Evolutionary conservation across 2,797 vertebrate genomes (phyloP), one percentile per base, ranked within the genome.

Genomic region (Streptopelia turtur): DNA sequence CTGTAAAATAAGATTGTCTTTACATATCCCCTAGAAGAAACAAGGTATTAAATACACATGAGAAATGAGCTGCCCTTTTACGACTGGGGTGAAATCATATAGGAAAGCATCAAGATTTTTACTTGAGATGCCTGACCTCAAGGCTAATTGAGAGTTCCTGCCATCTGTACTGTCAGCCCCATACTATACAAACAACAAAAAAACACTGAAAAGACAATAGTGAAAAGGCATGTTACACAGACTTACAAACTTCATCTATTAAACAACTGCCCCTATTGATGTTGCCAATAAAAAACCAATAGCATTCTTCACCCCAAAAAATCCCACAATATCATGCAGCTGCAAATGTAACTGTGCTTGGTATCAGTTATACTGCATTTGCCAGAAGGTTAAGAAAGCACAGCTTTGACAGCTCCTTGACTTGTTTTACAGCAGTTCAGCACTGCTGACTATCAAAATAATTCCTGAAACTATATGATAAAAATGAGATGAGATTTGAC

Each of bases 61-160:
- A 93, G 77, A 94, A 96, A 95, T 72, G 59, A 96, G 82, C 21
- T 74, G 35, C 33, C 52, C 52, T 83, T 95, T 89, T 53, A 90
- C 71, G 93, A 97, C 11, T 68, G 84, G 94, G 91, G 84, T 87
- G 66, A 91, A 96, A 96, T 5, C 55, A 95, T 77, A 94, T 33
- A 89, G 47, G 65, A 70, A 64, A n/a, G 25, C 80, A 92, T 78
- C 57, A 76, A 92, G 85, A 94, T 89, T 96, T 91, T 94, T 87
- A 66, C 56, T 84, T 55, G 60, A 74, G 81, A 90, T 68, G 89
- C 30, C 66, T 96, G 95, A 97, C 90, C 93, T 74, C 31, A 30
- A 72, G 88, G 83, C 87, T 89, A 95, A 94, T 63, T 95, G 87
- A 93, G 88, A 96, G 75, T 63, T 93, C 84, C 84, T 89, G 65